Evolutionary conservation across 2,797 vertebrate species (phyloP).

Genomic region (Aselliscus stoliczkanus): DNA sequence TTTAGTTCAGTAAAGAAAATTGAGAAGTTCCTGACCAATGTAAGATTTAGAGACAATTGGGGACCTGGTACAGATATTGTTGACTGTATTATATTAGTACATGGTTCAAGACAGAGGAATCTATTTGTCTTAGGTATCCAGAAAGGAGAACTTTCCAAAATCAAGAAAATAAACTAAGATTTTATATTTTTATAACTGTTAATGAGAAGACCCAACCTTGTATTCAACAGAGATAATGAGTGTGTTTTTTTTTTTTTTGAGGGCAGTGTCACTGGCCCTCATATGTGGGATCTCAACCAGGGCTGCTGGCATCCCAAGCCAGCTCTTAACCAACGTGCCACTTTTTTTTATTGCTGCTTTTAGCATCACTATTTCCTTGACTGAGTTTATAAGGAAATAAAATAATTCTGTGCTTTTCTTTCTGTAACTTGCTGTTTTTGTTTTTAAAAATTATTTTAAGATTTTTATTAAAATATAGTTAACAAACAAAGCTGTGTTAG

Average conservation of each 20-base stretch:
- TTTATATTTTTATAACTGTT: not conserved
- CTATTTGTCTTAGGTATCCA: slow-evolving; percentile 86
- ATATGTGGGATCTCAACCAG: too few relatives aligned
- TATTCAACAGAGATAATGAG: not conserved
- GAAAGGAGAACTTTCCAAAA: not conserved
- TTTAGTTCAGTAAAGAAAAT: slow-evolving; percentile 89
- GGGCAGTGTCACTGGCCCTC: too few relatives aligned
- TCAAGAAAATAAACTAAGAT: not conserved
- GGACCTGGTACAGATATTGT: slow-evolving; percentile 88
- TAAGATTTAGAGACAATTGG: slow-evolving; percentile 85
- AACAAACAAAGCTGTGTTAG: too few relatives aligned
- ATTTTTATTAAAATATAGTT: too few relatives aligned
- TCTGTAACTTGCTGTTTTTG: too few relatives aligned
- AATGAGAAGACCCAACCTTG: not conserved
- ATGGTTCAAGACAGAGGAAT: slow-evolving; percentile 90
- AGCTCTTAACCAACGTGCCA: too few relatives aligned
- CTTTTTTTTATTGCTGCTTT: not conserved
- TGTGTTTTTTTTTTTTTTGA: too few relatives aligned
- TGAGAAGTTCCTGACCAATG: slow-evolving; percentile 83
- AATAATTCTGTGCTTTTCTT: not conserved
- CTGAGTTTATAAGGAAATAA: not conserved
- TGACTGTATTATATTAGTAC: slow-evolving; percentile 89
- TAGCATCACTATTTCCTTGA: not conserved
- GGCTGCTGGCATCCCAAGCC: too few relatives aligned
- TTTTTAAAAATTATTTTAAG: too few relatives aligned